phyloP scores from a whole-genome alignment of 2,888 invertebrate genomes.

The Cryptus armator region DNA sequence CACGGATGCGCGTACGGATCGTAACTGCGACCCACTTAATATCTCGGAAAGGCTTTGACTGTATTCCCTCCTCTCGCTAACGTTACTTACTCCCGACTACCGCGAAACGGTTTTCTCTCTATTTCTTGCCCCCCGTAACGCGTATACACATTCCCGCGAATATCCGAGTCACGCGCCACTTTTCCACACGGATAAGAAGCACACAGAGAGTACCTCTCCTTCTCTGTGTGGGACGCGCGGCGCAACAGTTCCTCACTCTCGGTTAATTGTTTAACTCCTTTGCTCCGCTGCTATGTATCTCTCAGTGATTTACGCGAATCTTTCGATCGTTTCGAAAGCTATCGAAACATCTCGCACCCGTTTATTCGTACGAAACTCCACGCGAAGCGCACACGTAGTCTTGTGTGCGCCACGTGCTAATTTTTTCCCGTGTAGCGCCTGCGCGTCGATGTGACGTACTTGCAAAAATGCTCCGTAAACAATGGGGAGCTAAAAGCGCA shows the following conservation, averaged over 20 bases:
- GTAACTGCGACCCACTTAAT: constrained; percentile 50
- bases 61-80: constrained; percentile 38
- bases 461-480: background rate
- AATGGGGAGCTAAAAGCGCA: background rate
- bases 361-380: background rate
- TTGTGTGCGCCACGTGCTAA: background rate
- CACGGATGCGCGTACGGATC: constrained; percentile 37
- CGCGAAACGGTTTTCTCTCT: constrained; percentile 10
- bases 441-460: background rate
- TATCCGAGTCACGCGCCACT: constrained; percentile 10
- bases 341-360: too few species aligned
- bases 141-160: background rate
- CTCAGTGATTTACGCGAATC: constrained; percentile 13
- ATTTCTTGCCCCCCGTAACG: background rate
- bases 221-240: background rate
- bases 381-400: background rate
- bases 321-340: background rate
- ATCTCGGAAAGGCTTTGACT: constrained; percentile 42
- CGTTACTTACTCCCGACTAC: background rate
- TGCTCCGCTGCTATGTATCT: background rate
- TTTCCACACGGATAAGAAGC: constrained; percentile 2
- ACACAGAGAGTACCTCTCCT: background rate
- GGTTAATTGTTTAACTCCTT: background rate
- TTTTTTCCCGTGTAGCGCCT: background rate
- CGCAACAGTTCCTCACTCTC: constrained; percentile 22